These are phyloP conservation scores for Halisarca cf. caerulea DNA, from an alignment of 37 sponge, comb jelly and placozoan species.

Conservation along the genomic window DNA sequence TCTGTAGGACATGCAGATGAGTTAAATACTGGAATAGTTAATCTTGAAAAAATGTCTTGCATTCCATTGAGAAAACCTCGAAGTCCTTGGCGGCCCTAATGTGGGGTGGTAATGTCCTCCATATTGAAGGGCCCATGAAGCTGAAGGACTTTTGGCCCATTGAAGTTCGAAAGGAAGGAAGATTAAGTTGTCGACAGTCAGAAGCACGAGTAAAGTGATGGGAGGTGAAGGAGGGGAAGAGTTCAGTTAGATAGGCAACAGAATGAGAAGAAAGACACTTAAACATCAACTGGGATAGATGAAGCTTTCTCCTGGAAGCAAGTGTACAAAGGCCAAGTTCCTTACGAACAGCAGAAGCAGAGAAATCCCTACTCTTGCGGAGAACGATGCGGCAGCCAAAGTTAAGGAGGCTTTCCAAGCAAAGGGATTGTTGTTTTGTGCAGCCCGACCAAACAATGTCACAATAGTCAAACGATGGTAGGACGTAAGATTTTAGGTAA, in stretches of 20 bases:
- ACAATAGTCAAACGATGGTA: constrained; percentile 3
- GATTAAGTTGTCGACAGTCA: too few species aligned
- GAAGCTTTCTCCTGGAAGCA: constrained; percentile 13
- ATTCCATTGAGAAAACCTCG: too few species aligned
- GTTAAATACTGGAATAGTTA: too few species aligned
- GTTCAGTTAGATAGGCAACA: neutral
- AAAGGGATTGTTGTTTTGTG: neutral
- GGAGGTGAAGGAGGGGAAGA: neutral
- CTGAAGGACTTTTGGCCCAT: too few species aligned
- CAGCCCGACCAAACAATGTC: neutral
- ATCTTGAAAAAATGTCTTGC: too few species aligned
- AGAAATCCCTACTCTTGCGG: neutral
- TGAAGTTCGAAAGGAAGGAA: too few species aligned
- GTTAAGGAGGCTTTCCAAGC: neutral
- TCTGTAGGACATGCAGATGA: too few species aligned
- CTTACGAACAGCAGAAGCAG: neutral
- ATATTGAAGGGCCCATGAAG: too few species aligned
- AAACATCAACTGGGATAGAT: neutral
- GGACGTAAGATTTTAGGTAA: neutral
- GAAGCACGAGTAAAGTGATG: too few species aligned
- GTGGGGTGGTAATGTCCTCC: too few species aligned
- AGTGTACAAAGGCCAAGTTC: neutral
- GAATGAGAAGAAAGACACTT: neutral
- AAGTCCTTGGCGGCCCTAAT: too few species aligned
- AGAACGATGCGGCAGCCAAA: neutral